Percentiles rank a stretch among this genome's conserved stretches.
Evolutionary conservation across 1,140 invertebrate genomes (phyloP).

Genomic region (Hyposmocoma kahamanoa): DNA sequence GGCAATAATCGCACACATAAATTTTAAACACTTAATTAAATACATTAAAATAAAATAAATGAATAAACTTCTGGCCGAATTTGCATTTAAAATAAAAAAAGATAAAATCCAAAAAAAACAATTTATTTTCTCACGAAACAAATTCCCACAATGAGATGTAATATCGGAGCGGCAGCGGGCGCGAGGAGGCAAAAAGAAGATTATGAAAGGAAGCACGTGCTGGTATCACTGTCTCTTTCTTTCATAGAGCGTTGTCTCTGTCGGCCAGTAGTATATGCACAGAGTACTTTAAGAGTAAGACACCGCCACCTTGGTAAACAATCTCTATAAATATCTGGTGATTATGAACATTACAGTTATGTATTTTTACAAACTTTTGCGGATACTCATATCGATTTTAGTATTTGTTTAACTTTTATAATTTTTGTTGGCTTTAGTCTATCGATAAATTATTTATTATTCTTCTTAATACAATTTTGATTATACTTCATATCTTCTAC

Average conservation of each 20-base stretch:
- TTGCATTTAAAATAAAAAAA: constrained; percentile 17
- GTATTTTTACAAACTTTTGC: too few species aligned
- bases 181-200: constrained; percentile 51
- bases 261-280: constrained; percentile 14
- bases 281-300: constrained; percentile 36
- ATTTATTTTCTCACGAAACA: constrained; percentile 40
- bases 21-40: background rate
- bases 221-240: constrained; percentile 37
- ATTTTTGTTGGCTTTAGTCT: too few species aligned
- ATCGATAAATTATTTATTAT: too few species aligned
- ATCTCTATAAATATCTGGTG: too few species aligned
- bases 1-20: too few species aligned
- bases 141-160: constrained; percentile 54
- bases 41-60: constrained; percentile 1
- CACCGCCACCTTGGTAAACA: too few species aligned
- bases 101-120: constrained; percentile 14
- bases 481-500: too few species aligned
- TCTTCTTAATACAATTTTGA: too few species aligned
- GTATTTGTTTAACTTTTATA: too few species aligned
- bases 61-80: constrained; percentile 8
- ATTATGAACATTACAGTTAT: too few species aligned
- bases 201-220: constrained; percentile 63
- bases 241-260: constrained; percentile 21
- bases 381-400: too few species aligned
- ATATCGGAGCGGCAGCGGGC: constrained; percentile 52